Conservation (phyloP, 2,113 vertebrate species). For the Dicerorhinus sumatrensis region DNA sequence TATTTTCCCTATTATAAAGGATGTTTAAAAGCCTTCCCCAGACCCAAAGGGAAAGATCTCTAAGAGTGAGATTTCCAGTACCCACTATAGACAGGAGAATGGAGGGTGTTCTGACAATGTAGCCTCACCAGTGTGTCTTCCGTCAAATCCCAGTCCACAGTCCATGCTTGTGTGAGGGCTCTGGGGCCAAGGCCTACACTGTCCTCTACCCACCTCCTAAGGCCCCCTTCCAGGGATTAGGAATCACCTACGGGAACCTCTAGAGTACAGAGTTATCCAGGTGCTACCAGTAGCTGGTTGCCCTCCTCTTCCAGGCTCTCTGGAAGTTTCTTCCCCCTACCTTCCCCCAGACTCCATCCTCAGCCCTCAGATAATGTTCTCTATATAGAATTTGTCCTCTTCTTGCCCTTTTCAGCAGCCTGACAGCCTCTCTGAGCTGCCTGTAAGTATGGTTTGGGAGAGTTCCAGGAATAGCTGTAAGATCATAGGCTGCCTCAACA, state of each 20-base stretch:
- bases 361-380: not conserved
- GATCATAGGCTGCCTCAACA: not conserved
- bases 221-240: not conserved
- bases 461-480: conserved; percentile 53
- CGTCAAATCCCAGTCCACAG: not conserved
- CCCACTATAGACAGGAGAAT: not conserved
- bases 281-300: not conserved
- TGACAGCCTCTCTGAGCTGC: not conserved
- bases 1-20: not conserved
- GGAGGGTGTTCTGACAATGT: not conserved
- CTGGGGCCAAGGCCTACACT: not conserved
- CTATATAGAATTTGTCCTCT: not conserved
- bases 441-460: not conserved
- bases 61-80: not conserved
- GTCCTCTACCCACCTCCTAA: not conserved
- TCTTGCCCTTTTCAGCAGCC: conserved; percentile 3
- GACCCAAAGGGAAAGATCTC: not conserved
- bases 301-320: not conserved
- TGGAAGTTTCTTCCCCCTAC: not conserved
- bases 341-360: not conserved
- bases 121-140: not conserved
- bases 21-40: not conserved
- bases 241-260: not conserved
- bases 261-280: not conserved
- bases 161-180: not conserved